phyloP scores from a whole-genome alignment of 2,888 invertebrate genomes.

The Drosophila flavopinicola region DNA sequence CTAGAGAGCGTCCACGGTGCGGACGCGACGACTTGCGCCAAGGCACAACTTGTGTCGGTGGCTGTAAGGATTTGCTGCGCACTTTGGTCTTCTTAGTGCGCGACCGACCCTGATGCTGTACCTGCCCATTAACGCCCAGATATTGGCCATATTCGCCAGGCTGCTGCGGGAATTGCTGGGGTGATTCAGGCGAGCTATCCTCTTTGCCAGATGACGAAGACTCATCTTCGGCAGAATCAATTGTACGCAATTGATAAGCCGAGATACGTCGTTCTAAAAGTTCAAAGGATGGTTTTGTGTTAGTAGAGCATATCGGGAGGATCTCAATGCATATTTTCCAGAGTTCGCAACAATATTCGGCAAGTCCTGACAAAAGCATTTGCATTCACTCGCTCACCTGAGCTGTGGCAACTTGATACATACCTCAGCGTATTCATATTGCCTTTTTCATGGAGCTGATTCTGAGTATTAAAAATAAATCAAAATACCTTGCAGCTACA shows the following conservation, averaged over 20 bases:
- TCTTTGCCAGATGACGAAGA: conserved; percentile 83
- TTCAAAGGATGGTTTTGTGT: conserved; percentile 30
- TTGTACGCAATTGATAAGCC: conserved; percentile 82
- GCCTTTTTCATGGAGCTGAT: conserved; percentile 12
- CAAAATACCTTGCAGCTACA: conserved; percentile 34
- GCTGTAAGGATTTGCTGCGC: conserved; percentile 84
- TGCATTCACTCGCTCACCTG: conserved; percentile 39
- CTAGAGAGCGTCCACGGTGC: conserved; percentile 85
- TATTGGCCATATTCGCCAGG: conserved; percentile 76
- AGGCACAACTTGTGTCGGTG: conserved; percentile 81
- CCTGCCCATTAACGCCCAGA: conserved; percentile 76
- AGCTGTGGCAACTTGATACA: conserved; percentile 34
- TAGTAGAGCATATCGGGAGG: conserved; percentile 4
- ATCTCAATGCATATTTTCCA: conserved; percentile 30
- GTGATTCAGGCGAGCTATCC: conserved; percentile 83
- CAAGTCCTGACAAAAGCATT: not conserved
- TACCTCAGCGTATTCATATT: too few relatives aligned
- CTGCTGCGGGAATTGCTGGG: conserved; percentile 63
- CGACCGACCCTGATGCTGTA: conserved; percentile 80
- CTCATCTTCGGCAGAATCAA: conserved; percentile 84
- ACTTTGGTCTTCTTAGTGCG: conserved; percentile 81
- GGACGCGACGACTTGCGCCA: conserved; percentile 83
- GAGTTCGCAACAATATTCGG: conserved; percentile 52
- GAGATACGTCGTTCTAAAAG: conserved; percentile 83
- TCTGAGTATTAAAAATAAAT: conserved; percentile 48